Evolutionary conservation across 2,888 invertebrate species (phyloP), one percentile per base, ranked within the genome.

Genomic region (Oscheius onirici): DNA sequence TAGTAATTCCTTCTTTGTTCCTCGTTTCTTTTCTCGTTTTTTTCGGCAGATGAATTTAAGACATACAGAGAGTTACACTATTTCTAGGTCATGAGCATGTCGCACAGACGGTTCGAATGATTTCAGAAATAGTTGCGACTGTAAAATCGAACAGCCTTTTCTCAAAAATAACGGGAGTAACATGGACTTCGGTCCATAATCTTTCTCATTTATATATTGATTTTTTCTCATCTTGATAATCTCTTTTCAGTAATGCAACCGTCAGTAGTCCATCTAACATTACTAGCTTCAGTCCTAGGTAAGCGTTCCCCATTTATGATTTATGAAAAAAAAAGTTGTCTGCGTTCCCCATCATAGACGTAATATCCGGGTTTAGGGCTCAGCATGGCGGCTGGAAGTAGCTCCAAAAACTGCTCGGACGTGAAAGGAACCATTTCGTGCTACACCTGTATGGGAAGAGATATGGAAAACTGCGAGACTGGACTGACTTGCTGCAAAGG

Each of bases 401-500:
- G 24, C n/a, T 55, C 20, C 11, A 49, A 20, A 24, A 80, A 80
- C 26, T 82, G 80, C 61, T 69, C 76, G 2, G 61, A 65, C n/a
- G 75, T 71, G 43, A 61, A 61, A 34, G 73, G 74, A 26, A 75
- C 71, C 10, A 63, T 78, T 15, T 69, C 74, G 0, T 78, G 78
- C 61, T 78, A 71, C 46, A 72, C 78, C 1, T 80, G 84, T 66
- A 79, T 84, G 79, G 84, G 84, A 20, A 69, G 84, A 40, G 83
- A 84, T 65, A 51, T 76, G 76, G 77, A 78, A 54, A 81, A 83
- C 68, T 84, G 84, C 66, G 57, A 74, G n/a, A 74, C 70, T 17
- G 84, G 83, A 22, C 63, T 74, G 13, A 74, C 79, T n/a, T 84
- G 84, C 72, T 84, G 84, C 71, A 75, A 78, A 52, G 83, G 83